Evolutionary conservation across 2,888 invertebrate species (phyloP), one percentile per base, ranked within the genome.

Genomic region (Eueremaeus valkanovi): DNA sequence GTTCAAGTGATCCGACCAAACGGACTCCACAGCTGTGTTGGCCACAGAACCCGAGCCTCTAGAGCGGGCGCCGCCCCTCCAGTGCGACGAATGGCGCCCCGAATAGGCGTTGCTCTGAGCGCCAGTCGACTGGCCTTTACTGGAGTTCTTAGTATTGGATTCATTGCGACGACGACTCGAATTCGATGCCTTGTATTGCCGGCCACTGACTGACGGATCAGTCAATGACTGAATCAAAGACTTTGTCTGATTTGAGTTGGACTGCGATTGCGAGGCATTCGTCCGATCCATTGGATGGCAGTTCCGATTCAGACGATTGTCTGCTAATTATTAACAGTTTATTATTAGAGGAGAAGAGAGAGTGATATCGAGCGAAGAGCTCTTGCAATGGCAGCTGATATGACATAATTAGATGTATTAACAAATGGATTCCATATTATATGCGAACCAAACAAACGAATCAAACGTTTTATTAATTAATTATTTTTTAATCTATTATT

Each of bases 191-290:
- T 45, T 72, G 6, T 24, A 8, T 13, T 72, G 72, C 29, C 51
- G 51, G 21, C 72, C 72, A 72, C 27, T 21, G 49, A 51, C 49
- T 72, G 72, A 49, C 9, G 29, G 42, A 36, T 68, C 68, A 68
- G 68, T 68, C 31, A 24, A 5, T 42, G 68, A 68, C 24, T 68
- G 68, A 16, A 9, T 68, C 33, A 13, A 21, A 16, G 58, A 6
- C 27, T 58, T 58, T 13, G 6, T 27, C 27, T 58, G 58, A 58
- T 29, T 58, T 6, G 58, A 58, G 27, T 49, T 49, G 1, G 40
- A 68, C 24, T 68, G 68, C 13, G 21, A 1, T 42, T 40, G 68
- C 9, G 40, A 40, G 3, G 24, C 21, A 16, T 16, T 8, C 3
- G 21, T 36, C 13, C 68, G 36, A 36, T 68, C 68, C 68, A 68